phyloP scores from a whole-genome alignment of 2,888 invertebrate genomes.

The Drosophila maculinotata region DNA sequence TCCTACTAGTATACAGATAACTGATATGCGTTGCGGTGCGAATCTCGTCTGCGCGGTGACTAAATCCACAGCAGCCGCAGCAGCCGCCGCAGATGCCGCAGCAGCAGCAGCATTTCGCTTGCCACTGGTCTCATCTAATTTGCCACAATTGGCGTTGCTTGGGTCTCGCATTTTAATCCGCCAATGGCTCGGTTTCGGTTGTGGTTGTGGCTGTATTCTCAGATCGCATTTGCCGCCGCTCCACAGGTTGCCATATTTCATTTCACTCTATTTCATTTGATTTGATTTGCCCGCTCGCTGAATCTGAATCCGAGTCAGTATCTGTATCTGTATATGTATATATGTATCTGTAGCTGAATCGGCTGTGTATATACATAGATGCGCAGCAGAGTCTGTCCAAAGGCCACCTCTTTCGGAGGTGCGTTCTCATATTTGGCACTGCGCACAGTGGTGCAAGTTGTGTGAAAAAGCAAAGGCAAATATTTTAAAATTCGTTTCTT shows the following conservation, averaged over 20 bases:
- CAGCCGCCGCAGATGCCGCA: conserved; percentile 23
- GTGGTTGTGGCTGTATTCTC: conserved; percentile 31
- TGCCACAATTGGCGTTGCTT: conserved; percentile 72
- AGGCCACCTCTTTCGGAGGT: conserved; percentile 71
- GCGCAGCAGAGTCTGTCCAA: conserved; percentile 21
- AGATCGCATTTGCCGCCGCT: conserved; percentile 40
- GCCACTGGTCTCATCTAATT: conserved; percentile 64
- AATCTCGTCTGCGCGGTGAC: conserved; percentile 73
- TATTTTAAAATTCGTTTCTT: neutral
- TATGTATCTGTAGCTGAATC: conserved; percentile 7
- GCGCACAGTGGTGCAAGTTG: conserved; percentile 53
- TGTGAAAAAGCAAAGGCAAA: neutral
- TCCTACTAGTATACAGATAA: conserved; percentile 46
- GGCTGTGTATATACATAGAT: conserved; percentile 7
- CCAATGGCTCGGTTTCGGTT: conserved; percentile 6
- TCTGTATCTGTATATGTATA: too few relatives aligned
- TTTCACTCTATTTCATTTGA: conserved; percentile 72
- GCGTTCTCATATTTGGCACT: conserved; percentile 18
- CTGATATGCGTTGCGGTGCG: conserved; percentile 60
- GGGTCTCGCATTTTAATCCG: conserved; percentile 47
- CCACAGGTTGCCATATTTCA: conserved; percentile 61
- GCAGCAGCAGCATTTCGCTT: too few relatives aligned
- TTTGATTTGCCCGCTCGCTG: conserved; percentile 62
- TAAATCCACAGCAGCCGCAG: conserved; percentile 53
- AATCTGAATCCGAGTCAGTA: conserved; percentile 33